Evolutionary conservation across 2,797 vertebrate species (phyloP).

Genomic region (Pygocentrus nattereri): DNA sequence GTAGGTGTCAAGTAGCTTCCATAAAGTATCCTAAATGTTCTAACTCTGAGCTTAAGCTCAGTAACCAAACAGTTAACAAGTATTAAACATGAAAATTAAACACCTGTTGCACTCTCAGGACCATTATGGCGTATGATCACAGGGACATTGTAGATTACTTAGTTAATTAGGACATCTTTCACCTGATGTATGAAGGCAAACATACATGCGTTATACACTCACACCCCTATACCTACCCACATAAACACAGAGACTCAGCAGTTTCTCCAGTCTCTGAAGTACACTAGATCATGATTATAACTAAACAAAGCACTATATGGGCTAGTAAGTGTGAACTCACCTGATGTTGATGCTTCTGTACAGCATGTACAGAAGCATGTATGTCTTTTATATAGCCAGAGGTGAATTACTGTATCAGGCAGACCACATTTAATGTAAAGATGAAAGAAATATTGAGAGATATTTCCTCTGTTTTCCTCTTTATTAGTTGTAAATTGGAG

Average conservation of each 20-base stretch:
- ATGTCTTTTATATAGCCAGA: neutral
- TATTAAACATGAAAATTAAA: too few relatives aligned
- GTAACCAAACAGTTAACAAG: too few relatives aligned
- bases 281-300: slow-evolving; percentile 74
- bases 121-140: too few relatives aligned
- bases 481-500: too few relatives aligned
- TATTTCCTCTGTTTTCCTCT: slow-evolving; percentile 2
- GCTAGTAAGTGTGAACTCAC: slow-evolving; percentile 71
- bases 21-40: too few relatives aligned
- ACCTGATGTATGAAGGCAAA: too few relatives aligned
- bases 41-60: too few relatives aligned
- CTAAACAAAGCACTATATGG: slow-evolving; percentile 73
- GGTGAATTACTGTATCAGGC: neutral
- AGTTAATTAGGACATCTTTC: too few relatives aligned
- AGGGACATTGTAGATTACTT: too few relatives aligned
- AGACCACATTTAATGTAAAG: neutral
- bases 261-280: slow-evolving; percentile 4
- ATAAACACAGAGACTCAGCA: neutral
- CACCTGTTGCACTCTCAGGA: too few relatives aligned
- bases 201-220: slow-evolving; percentile 5
- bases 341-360: slow-evolving; percentile 69
- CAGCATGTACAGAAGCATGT: too few relatives aligned
- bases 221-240: slow-evolving; percentile 2
- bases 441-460: neutral
- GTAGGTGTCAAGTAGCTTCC: too few relatives aligned